Percentiles rank a stretch among this genome's conserved stretches.
Evolutionary conservation across 37 sponge, comb jelly and placozoan genomes (phyloP).

Genomic region (Cladorhizidae sp.): DNA sequence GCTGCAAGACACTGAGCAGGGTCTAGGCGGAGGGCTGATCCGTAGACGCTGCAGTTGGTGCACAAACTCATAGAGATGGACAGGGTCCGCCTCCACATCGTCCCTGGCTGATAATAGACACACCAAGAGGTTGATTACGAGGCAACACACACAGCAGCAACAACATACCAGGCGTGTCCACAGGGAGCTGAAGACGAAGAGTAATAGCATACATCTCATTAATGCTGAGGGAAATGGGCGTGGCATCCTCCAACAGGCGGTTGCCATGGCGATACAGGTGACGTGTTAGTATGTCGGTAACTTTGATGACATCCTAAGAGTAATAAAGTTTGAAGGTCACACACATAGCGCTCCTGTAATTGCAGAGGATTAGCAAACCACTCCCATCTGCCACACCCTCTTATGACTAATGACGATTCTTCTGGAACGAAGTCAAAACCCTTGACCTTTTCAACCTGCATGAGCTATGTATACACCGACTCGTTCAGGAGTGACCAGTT

Average conservation of each 20-base stretch:
- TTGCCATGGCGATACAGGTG: slow-evolving; percentile 73
- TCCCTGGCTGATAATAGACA: slow-evolving; percentile 1
- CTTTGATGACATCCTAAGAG: slow-evolving; percentile 63
- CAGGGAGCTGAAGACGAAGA: slow-evolving; percentile 74
- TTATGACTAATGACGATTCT: no score
- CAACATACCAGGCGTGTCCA: slow-evolving; percentile 24
- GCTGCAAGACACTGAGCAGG: slow-evolving; percentile 54
- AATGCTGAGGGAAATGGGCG: slow-evolving; percentile 65
- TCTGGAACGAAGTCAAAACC: no score
- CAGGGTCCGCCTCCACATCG: slow-evolving; percentile 66
- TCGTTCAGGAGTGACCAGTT: no score
- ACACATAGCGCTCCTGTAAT: no score
- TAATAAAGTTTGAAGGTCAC: not conserved
- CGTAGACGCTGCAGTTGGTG: slow-evolving; percentile 63
- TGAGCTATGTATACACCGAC: no score
- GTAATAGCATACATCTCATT: slow-evolving; percentile 82
- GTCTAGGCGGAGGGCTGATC: slow-evolving; percentile 58
- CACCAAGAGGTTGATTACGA: not conserved
- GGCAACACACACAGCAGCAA: not conserved
- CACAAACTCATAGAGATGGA: slow-evolving; percentile 77
- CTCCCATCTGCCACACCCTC: no score
- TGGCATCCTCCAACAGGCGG: slow-evolving; percentile 40
- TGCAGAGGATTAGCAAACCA: no score
- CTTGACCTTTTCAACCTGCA: no score
- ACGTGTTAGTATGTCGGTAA: slow-evolving; percentile 53